Conservation (phyloP, 1,140 invertebrate genomes). For the Oedothorax gibbosus region DNA sequence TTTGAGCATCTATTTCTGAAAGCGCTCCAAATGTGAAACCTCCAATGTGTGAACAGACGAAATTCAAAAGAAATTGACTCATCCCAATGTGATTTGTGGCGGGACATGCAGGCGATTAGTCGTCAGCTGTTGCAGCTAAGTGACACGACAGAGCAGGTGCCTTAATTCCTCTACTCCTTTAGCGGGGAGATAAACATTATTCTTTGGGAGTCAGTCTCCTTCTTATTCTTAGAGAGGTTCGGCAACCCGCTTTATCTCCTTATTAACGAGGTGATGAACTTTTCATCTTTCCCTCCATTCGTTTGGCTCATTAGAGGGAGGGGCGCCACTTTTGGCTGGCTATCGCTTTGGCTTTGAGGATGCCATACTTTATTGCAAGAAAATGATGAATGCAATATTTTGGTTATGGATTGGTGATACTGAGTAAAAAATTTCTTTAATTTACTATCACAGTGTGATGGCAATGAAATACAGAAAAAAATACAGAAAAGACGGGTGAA, state of each 20-base stretch:
- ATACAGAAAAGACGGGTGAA: no score
- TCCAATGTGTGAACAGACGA: no score
- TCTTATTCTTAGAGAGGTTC: constrained; percentile 22
- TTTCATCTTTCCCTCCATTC: constrained; percentile 4
- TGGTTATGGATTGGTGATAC: no score
- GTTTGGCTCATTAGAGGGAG: constrained; percentile 32
- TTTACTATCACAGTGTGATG: no score
- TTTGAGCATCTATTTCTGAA: no score
- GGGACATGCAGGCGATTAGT: constrained; percentile 40
- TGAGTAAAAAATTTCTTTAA: no score
- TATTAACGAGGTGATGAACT: constrained; percentile 58
- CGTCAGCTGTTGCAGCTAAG: neutral
- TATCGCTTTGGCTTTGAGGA: neutral
- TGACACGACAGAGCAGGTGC: constrained; percentile 39
- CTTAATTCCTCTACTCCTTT: constrained; percentile 19
- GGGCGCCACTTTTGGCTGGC: constrained; percentile 23
- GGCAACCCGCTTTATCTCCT: constrained; percentile 50
- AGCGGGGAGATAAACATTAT: constrained; percentile 38
- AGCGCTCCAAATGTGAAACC: no score
- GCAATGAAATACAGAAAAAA: no score
- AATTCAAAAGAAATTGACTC: constrained; percentile 30
- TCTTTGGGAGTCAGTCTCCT: constrained; percentile 10
- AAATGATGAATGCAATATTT: no score
- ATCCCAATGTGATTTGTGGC: constrained; percentile 31
- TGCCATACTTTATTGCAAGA: no score